Conservation (phyloP, 2,113 vertebrate species). For the Burhinus oedicnemus region DNA sequence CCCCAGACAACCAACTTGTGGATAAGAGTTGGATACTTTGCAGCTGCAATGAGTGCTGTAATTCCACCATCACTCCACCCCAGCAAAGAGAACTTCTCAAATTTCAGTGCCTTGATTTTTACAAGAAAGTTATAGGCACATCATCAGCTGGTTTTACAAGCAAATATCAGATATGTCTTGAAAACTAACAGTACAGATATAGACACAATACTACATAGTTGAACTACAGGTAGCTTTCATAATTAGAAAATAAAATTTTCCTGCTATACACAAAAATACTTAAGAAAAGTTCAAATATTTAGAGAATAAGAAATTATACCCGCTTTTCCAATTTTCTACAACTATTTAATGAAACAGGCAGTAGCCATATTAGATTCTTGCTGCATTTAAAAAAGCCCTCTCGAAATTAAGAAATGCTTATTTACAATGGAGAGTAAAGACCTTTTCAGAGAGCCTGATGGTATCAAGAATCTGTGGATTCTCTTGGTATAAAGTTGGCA, state of each 20-base stretch:
- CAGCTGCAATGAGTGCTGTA: slow-evolving; percentile 86
- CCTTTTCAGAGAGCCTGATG: neutral
- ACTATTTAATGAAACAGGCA: neutral
- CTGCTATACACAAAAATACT: neutral
- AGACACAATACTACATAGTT: neutral
- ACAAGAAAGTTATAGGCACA: neutral
- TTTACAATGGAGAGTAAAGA: neutral
- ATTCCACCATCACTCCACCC: slow-evolving; percentile 95
- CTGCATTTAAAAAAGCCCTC: neutral
- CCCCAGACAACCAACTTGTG: slow-evolving; percentile 89
- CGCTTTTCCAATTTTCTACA: neutral
- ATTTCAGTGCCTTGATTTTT: slow-evolving; percentile 78
- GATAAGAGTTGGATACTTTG: slow-evolving; percentile 78
- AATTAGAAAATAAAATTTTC: neutral
- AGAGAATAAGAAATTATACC: neutral
- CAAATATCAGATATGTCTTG: neutral
- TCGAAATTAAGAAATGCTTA: neutral
- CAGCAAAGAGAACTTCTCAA: slow-evolving; percentile 85
- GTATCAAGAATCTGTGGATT: neutral
- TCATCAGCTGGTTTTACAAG: neutral
- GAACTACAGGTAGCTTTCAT: neutral
- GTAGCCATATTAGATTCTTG: neutral
- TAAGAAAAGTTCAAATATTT: neutral
- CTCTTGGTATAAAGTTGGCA: neutral
- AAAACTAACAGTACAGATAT: neutral